Evolutionary conservation across 2,113 vertebrate species (phyloP).

Genomic region (Euleptes europaea): DNA sequence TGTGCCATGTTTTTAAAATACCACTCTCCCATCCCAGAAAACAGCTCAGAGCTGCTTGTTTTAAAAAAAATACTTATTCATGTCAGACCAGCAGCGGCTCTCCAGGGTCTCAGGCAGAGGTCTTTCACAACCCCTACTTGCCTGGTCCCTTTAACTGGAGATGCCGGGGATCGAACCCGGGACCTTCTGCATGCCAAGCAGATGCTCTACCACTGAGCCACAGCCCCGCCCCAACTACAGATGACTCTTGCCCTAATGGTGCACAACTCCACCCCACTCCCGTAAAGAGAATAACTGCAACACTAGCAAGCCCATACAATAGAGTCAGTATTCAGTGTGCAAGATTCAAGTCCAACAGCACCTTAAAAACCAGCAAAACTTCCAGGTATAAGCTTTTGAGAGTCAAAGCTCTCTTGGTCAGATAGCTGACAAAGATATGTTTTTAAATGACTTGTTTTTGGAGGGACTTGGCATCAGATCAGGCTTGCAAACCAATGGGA

Average conservation of each 20-base stretch:
- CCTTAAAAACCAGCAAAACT: too few relatives aligned
- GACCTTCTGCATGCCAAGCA: too few relatives aligned
- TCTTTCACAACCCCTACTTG: too few relatives aligned
- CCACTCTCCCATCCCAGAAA: neutral
- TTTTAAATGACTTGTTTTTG: neutral
- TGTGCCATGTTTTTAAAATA: neutral
- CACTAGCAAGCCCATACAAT: neutral
- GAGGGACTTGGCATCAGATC: neutral
- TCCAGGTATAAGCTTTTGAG: too few relatives aligned
- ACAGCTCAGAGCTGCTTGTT: too few relatives aligned
- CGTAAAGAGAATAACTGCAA: accelerated
- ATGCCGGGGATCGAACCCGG: too few relatives aligned
- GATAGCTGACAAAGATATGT: too few relatives aligned
- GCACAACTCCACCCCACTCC: neutral
- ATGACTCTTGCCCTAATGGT: slow-evolving; percentile 7
- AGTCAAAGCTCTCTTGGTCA: too few relatives aligned
- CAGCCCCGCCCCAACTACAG: slow-evolving; percentile 15
- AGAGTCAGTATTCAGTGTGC: neutral
- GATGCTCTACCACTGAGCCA: too few relatives aligned
- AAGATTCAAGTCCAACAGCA: too few relatives aligned
- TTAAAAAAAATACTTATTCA: neutral
- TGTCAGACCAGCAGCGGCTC: neutral
- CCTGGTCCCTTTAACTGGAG: too few relatives aligned
- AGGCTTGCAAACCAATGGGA: neutral
- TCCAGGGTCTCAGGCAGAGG: too few relatives aligned